Base-by-base conservation (phyloP, 2,888 invertebrate genomes). In the Onthophagus sagittarius region DNA sequence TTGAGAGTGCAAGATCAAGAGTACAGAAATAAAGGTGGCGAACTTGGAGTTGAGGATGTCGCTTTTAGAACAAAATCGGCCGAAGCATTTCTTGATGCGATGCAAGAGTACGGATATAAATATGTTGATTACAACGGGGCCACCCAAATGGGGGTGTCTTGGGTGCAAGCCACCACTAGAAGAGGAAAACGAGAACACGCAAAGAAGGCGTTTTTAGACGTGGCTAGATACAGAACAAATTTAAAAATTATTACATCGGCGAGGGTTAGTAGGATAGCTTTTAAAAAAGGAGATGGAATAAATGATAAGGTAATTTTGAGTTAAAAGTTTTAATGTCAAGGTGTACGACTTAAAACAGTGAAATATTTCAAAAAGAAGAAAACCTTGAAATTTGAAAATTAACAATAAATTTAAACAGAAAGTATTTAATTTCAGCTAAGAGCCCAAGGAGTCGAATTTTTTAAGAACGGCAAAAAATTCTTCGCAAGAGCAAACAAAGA, bases 41-140 rank as follows among this genome's bases (percentile, higher is more conserved):
- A 85, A 71, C 78, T 89, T 67, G 84, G 75, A 9, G 80, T 83
- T 0, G 84, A 86, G 75, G 86, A 88, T 77, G 80, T 83, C 9
- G 9, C 2, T 6, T 82, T 76, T 73, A 83, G 87, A 62, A 86
- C 88, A 0, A 84, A 85, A 3, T 79, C 89, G 23, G 86, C 85
- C 0, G 82, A 86, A 7, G 87, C 89, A 0, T 92, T 90, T 81
- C 82, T 92, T 0, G 85, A 88, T 76, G 91, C 91, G 0, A 91
- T 90, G 1, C 86, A 88, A 80, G 86, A 91, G 80, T 87, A 90
- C 39, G 93, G 93, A 0, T 89, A 91, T 81, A 65, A 70, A 13
- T 89, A 90, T 64, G 86, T 90, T 11, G 94, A 94, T 81, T 92
- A 93, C 81, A 93, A 92, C 79, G 89, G 88, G 0, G 88, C 88